Evolutionary conservation across 2,113 vertebrate species (phyloP), one percentile per base, ranked within the genome.

Genomic region (Podilymbus podiceps): DNA sequence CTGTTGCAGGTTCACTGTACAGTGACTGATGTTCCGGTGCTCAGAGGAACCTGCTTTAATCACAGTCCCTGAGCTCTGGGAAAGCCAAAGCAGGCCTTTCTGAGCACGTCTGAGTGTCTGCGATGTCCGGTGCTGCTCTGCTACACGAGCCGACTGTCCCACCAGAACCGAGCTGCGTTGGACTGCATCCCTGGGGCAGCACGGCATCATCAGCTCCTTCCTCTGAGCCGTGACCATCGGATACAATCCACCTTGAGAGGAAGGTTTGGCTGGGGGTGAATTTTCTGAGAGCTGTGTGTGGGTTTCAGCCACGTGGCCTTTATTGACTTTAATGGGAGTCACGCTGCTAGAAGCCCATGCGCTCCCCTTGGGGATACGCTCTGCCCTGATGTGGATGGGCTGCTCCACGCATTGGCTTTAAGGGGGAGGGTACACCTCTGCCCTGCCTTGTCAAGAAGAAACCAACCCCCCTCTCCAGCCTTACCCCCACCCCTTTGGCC

Each of bases 291-390:
- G 73, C 50, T 50, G 80, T 40, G 89, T 88, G 92, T 95, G 93
- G 89, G 94, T 96, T 97, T 97, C 75, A 93, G 93, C 93, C 95
- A 88, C 93, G 81, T 96, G 95, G 89, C 89, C 95, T 85, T 89
- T 75, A 28, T 94, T 93, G 97, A 80, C 88, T 95, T 33, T 89
- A 73, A 76, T 94, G 81, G 77, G 62, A 95, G 73, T 78, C 75
- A 92, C 22, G 40, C 69, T 91, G 85, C 58, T 91, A 23, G 67
- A 68, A 38, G 53, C 18, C 56, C 76, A 7, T 14, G 50, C 4
- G 0, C 58, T 91, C 79, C 85, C 92, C 76, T 86, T 24, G 92
- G 92, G 90, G 94, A 85, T 63, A 21, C 0, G 9, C 78, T 89
- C 80, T 73, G 62, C 91, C 91, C 80, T 59, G 71, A 42, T 94